Conservation (phyloP, 2,888 invertebrate species). For the Agonopterix arenella region DNA sequence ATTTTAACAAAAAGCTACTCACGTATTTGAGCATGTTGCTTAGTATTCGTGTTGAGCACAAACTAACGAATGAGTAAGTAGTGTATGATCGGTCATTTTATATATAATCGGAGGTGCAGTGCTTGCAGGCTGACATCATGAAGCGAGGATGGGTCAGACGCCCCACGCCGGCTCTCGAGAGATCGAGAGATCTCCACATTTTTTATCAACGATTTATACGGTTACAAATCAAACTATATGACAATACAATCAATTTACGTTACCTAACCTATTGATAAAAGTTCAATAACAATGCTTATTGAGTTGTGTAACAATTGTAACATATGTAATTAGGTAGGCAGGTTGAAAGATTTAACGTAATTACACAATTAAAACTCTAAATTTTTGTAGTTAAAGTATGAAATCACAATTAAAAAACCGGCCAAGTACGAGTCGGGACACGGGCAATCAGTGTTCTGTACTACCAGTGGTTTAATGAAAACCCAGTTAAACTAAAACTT, state of each 20-base stretch:
- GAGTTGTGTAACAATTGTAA: no score
- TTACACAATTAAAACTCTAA: neutral
- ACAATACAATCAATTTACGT: slow-evolving; percentile 11
- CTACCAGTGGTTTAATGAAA: no score
- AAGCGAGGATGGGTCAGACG: slow-evolving; percentile 44
- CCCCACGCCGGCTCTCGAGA: slow-evolving; percentile 29
- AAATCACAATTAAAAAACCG: no score
- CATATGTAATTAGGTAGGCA: no score
- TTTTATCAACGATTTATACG: slow-evolving; percentile 39
- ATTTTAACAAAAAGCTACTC: slow-evolving; percentile 34
- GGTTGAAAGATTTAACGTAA: no score
- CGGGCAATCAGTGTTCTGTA: no score
- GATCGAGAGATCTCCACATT: slow-evolving; percentile 31
- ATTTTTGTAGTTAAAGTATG: no score
- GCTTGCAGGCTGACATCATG: slow-evolving; percentile 64
- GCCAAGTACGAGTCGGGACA: no score
- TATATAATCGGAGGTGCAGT: slow-evolving; percentile 61
- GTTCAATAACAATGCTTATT: no score
- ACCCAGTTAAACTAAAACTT: no score
- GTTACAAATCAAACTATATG: slow-evolving; percentile 22
- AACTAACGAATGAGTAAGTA: slow-evolving; percentile 71
- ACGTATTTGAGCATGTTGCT: slow-evolving; percentile 73
- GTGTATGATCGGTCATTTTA: slow-evolving; percentile 62
- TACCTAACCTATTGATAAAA: slow-evolving; percentile 2
- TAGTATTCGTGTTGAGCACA: slow-evolving; percentile 66